Evolutionary conservation across 1,140 invertebrate species (phyloP).

Genomic region (Leptestheria dahalacensis): DNA sequence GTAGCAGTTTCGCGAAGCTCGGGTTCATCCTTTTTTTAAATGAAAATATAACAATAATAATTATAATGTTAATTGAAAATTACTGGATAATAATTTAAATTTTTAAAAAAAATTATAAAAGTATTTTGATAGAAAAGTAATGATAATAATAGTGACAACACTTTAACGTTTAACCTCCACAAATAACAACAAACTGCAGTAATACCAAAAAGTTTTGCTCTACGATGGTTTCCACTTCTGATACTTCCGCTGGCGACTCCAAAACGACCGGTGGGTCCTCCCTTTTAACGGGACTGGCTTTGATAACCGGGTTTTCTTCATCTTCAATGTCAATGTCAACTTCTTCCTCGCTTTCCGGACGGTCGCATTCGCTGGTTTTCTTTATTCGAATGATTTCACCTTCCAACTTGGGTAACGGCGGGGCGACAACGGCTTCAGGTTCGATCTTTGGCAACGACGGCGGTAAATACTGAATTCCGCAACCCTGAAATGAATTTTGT

Average conservation of each 20-base stretch:
- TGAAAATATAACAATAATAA: neutral
- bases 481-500: no score
- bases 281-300: neutral
- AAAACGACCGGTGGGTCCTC: no score
- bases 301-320: neutral
- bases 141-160: no score
- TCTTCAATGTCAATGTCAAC: constrained; percentile 15
- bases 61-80: no score
- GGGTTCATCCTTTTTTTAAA: constrained; percentile 15
- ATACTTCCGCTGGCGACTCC: no score
- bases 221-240: no score
- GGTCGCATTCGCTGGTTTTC: constrained; percentile 9
- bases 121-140: neutral
- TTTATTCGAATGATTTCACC: constrained; percentile 22
- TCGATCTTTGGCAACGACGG: no score
- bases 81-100: neutral
- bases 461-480: no score
- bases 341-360: constrained; percentile 14
- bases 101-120: neutral
- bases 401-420: neutral
- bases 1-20: constrained; percentile 12
- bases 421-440: neutral
- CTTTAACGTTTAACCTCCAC: no score
- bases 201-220: neutral
- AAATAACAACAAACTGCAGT: no score